These are phyloP conservation scores for Aselliscus stoliczkanus DNA, from an alignment of 2,797 vertebrate species.

Conservation along the genomic window DNA sequence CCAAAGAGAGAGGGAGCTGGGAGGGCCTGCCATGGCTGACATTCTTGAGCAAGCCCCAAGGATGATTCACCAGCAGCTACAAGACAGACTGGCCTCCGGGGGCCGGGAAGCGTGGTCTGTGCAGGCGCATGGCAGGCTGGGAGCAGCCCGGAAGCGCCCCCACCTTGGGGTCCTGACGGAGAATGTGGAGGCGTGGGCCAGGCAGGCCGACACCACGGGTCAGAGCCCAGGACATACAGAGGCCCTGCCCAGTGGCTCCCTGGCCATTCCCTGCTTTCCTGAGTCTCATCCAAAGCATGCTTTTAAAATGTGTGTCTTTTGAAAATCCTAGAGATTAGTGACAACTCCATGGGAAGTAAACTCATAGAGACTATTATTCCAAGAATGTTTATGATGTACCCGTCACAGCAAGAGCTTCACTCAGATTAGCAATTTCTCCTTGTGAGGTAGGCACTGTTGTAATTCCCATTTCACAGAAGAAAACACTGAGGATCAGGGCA, in stretches of 20 bases:
- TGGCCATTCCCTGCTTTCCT: background rate
- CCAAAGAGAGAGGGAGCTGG: background rate
- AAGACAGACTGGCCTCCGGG: background rate
- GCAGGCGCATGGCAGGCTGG: accelerated
- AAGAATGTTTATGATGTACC: accelerated
- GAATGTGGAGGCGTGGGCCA: accelerated
- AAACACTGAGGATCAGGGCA: background rate
- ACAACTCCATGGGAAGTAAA: background rate
- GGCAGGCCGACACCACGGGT: accelerated
- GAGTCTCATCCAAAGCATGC: background rate
- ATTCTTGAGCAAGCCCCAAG: slow-evolving; percentile 25
- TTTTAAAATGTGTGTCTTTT: background rate
- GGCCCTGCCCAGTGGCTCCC: background rate
- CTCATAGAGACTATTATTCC: too few relatives aligned
- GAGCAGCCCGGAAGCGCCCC: background rate
- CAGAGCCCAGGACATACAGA: background rate
- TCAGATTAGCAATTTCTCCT: accelerated
- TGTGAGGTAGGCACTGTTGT: accelerated
- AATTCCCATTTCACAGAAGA: background rate
- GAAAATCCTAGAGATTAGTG: background rate
- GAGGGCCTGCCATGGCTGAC: background rate
- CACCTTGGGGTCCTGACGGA: accelerated
- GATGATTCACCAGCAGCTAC: background rate
- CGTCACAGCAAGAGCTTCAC: accelerated
- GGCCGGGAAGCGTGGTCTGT: background rate